phyloP scores from a whole-genome alignment of 1,140 invertebrate species.

The Papilio glaucus region DNA sequence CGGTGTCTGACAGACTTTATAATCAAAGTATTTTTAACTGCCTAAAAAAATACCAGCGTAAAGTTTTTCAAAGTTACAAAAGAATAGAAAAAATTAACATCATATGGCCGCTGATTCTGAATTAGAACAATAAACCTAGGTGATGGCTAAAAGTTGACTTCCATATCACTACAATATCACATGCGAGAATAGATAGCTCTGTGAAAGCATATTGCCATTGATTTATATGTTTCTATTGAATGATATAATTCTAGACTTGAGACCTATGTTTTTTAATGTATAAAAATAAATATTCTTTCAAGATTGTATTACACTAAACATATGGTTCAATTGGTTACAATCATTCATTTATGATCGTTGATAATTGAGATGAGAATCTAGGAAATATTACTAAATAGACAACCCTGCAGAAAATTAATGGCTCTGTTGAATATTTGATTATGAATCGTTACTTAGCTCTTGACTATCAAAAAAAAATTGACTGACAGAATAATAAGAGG shows the following conservation, averaged over 20 bases:
- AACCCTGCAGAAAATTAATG: background rate
- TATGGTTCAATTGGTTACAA: background rate
- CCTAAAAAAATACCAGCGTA: background rate
- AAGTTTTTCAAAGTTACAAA: background rate
- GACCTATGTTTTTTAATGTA: too few species aligned
- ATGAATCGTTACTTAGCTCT: conserved; percentile 10
- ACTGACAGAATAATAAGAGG: conserved; percentile 33
- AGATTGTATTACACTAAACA: too few species aligned
- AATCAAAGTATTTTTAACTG: conserved; percentile 14
- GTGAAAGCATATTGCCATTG: too few species aligned
- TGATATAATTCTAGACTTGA: too few species aligned
- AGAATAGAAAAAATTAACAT: too few species aligned
- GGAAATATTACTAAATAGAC: background rate
- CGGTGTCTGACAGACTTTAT: background rate
- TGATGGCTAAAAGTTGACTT: too few species aligned
- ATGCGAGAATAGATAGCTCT: too few species aligned
- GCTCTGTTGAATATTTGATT: background rate
- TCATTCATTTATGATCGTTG: background rate
- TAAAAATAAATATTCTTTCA: too few species aligned
- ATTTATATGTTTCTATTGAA: too few species aligned
- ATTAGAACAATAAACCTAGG: too few species aligned
- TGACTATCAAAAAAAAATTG: conserved; percentile 21
- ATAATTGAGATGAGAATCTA: background rate
- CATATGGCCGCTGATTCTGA: too few species aligned
- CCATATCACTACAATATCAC: too few species aligned